A percentile compares a stretch with the other conserved stretches of the same genome.
phyloP scores from a whole-genome alignment of 1,140 invertebrate genomes.

The Orius insidiosus region DNA sequence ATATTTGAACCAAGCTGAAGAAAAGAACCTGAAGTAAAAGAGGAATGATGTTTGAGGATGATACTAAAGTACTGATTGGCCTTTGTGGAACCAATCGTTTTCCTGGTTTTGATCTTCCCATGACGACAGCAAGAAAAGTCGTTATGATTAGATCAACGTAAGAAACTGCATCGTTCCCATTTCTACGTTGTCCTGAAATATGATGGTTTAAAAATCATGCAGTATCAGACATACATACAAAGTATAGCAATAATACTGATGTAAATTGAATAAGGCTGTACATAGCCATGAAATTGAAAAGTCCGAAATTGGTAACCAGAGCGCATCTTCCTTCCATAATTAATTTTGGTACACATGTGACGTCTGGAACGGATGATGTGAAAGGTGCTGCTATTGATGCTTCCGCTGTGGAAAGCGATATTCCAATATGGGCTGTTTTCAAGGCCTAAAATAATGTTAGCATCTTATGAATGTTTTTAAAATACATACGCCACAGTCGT shows the following conservation, averaged over 20 bases:
- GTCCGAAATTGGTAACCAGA: constrained; percentile 83
- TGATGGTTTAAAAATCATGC: neutral
- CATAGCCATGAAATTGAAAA: constrained; percentile 93
- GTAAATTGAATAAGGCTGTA: constrained; percentile 89
- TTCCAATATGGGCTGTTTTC: constrained; percentile 84
- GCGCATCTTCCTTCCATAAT: constrained; percentile 78
- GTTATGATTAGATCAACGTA: constrained; percentile 73
- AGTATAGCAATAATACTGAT: constrained; percentile 81
- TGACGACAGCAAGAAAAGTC: constrained; percentile 55
- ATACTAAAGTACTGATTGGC: constrained; percentile 25
- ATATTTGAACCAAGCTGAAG: constrained; percentile 30
- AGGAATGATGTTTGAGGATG: constrained; percentile 34
- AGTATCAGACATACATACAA: constrained; percentile 30
- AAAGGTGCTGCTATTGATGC: constrained; percentile 88
- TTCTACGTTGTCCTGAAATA: constrained; percentile 23
- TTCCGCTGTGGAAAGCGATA: constrained; percentile 83
- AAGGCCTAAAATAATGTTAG: constrained; percentile 35
- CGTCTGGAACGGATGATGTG: constrained; percentile 74
- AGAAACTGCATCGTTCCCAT: constrained; percentile 64
- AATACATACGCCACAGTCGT: constrained; percentile 57
- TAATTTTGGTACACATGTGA: constrained; percentile 65
- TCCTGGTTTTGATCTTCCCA: constrained; percentile 38
- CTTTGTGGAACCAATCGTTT: constrained; percentile 21
- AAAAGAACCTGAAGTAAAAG: constrained; percentile 35
- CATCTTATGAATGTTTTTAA: neutral